Base-by-base conservation (phyloP, 2,113 vertebrate genomes). In the Tursiops truncatus region DNA sequence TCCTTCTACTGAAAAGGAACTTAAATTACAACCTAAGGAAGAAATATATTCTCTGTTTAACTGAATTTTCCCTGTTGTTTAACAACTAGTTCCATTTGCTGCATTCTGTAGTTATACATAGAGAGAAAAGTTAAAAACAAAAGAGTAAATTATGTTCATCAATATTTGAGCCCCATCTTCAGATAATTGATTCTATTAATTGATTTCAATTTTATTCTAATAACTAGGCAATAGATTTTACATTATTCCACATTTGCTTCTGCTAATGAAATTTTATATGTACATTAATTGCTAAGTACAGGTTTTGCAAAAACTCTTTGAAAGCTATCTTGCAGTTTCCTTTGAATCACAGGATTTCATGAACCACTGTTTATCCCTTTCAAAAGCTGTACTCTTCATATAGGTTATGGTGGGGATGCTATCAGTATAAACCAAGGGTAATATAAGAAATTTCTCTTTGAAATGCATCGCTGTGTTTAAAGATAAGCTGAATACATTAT, bases 1-100 rank as follows among this genome's bases (percentile, higher is more conserved):
- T 85, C 87, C 74, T 87, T 95, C 95, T 50, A 26, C n/a, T 47
- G 67, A 63, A 92, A 94, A 91, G 17, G 21, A 95, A 58, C 82
- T 56, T 62, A 90, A 60, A 71, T 33, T 76, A 81, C 50, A 68
- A 20, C 41, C 41, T 58, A 74, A 76, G 50, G 62, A 88, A 53
- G 76, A 87, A 84, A 68, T 15, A 56, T 3, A 60, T 23, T 47
- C 89, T 80, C 13, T 23, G 33, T 83, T 84, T 88, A 80, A 36
- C 41, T 68, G 23, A 44, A 2, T 70, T 73, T 33, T 56, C 28
- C 36, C 47, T 58, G 70, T 81, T 73, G 6, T 73, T 89, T 71
- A 82, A 83, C 21, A 94, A 44, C 31, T 9, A 47, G 53, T 53
- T 18, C 56, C 21, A 31, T 25, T 62, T 33, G 62, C 79, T 83